Evolutionary conservation across 2,113 vertebrate genomes (phyloP).

Genomic region (Uria aalge): DNA sequence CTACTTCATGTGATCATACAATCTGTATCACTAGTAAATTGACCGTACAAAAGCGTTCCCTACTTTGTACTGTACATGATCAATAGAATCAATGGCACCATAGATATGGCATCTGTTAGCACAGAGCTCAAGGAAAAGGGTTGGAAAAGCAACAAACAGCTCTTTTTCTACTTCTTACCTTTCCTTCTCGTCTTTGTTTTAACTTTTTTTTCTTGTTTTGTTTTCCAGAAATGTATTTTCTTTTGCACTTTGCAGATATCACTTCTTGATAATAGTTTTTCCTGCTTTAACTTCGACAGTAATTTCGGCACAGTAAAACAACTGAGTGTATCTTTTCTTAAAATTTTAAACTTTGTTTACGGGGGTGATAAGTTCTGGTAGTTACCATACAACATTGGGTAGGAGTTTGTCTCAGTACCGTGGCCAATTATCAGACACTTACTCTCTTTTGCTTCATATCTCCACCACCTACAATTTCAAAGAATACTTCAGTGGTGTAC

Average conservation of each 20-base stretch:
- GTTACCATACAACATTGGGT: background rate
- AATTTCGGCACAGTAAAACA: background rate
- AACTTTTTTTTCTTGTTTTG: background rate
- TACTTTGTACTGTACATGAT: background rate
- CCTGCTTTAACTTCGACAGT: background rate
- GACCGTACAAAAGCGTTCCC: background rate
- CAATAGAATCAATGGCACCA: fast-evolving
- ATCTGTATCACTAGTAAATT: background rate
- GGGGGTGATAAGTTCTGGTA: background rate
- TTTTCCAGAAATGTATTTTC: background rate
- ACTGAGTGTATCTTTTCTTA: background rate
- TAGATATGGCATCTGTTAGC: background rate
- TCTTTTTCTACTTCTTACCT: background rate
- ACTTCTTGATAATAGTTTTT: background rate
- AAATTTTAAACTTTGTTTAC: background rate
- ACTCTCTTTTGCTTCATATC: background rate
- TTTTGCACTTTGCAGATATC: background rate
- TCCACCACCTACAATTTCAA: background rate
- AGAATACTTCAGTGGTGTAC: background rate
- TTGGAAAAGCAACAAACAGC: background rate
- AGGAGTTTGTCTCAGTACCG: background rate
- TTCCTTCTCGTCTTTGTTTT: background rate
- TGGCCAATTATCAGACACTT: background rate
- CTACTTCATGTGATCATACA: background rate
- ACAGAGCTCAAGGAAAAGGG: background rate